Evolutionary conservation across 1,140 invertebrate species (phyloP), one percentile per base, ranked within the genome.

Genomic region (Stratiolaelaps scimitus): DNA sequence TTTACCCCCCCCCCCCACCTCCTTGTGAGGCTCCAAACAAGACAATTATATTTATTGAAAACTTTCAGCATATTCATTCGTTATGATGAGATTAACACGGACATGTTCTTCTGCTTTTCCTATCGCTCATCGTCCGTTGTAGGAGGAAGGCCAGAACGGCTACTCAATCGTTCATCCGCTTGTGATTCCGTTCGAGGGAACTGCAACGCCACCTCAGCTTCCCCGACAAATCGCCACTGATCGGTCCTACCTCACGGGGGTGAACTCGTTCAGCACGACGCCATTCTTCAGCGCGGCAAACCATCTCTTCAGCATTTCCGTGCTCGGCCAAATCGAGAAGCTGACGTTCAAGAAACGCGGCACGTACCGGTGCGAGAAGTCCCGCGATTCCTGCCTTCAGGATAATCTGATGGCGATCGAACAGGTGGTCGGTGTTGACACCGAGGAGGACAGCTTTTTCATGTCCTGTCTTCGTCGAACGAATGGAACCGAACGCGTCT

Each of bases 331-430:
- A 20, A 20, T 48, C 15, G 47, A 60, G 53, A 60, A 60, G 20
- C 26, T 60, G 13, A 60, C 53, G 13, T n/a, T 60, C n/a, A 60
- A 60, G 53, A 26, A 60, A 26, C 23, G 17, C 26, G 53, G 53
- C 13, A 15, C 23, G 1, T 26, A 19, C 34, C 34, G 53, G 2
- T 60, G 17, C 15, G 15, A 34, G 2, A 26, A 20, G 15, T 48
- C 47, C 7, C 47, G 47, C 7, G 19, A 23, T 20, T 48, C 47
- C 26, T 48, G 47, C 15, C 47, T 28, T 28, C 19, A 28, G 47
- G 47, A 48, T 60, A 34, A 17, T 60, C 23, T 60, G 26, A 34
- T 20, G 47, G 47, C 26, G 34, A 15, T 26, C 26, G 26, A 23
- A 10, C 17, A 34, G 26, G 53, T 60, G 4, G 10, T 60, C 23